These are phyloP conservation scores for Thaumatotibia leucotreta DNA, from an alignment of 1,140 invertebrate genomes.

Conservation along the genomic window DNA sequence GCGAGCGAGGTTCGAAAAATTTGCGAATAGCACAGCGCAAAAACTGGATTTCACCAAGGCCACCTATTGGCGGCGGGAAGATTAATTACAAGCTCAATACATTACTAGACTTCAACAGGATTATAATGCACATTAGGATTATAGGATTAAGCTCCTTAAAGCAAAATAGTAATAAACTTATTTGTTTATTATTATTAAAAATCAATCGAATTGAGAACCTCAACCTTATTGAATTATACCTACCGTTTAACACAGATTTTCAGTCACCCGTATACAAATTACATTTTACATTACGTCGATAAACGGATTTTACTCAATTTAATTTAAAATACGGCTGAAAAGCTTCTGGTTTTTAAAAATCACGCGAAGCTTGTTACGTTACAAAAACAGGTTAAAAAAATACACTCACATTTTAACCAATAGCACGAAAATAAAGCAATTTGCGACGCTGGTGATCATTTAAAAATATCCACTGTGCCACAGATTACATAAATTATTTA, in stretches of 20 bases:
- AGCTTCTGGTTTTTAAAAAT: background rate
- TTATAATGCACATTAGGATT: background rate
- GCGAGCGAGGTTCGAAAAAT: no score
- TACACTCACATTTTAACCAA: background rate
- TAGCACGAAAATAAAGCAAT: background rate
- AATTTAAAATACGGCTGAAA: background rate
- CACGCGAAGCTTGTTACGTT: background rate
- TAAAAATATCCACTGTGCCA: background rate
- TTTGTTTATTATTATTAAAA: no score
- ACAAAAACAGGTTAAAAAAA: background rate
- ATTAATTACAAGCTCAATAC: background rate
- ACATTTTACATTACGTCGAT: no score
- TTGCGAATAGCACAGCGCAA: background rate
- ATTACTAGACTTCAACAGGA: background rate
- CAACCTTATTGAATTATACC: no score
- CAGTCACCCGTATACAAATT: no score
- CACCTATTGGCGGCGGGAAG: background rate
- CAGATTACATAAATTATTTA: background rate
- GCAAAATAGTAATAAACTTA: no score
- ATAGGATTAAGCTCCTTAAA: no score
- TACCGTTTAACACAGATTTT: no score
- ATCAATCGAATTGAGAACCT: no score
- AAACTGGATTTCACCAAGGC: background rate
- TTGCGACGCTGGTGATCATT: background rate
- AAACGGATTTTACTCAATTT: no score